Percentiles rank a stretch among this genome's conserved stretches.
Evolutionary conservation across 2,113 vertebrate genomes (phyloP).

Genomic region (Podilymbus podiceps): DNA sequence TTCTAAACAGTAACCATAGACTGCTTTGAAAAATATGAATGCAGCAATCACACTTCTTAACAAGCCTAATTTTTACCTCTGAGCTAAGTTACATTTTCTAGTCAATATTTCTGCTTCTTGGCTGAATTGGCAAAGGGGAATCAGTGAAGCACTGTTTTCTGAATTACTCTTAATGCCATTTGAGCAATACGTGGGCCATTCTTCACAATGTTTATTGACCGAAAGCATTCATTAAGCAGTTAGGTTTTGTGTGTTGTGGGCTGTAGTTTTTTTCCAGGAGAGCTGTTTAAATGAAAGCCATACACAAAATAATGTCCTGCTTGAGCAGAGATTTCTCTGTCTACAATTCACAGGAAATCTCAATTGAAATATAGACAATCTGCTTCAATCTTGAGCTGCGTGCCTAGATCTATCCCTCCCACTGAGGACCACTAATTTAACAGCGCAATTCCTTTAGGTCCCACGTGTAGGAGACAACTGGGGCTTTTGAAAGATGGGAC

Average conservation of each 20-base stretch:
- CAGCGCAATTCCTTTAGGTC: neutral
- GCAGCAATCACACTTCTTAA: neutral
- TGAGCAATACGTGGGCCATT: neutral
- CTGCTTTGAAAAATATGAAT: neutral
- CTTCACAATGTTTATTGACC: neutral
- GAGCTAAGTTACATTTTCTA: neutral
- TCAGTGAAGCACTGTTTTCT: neutral
- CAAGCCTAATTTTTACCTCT: neutral
- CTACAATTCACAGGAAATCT: neutral
- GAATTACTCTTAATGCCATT: neutral
- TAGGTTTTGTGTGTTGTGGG: neutral
- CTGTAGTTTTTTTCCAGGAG: neutral
- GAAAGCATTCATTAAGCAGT: neutral
- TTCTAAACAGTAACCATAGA: neutral
- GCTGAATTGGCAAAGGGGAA: neutral
- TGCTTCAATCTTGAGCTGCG: neutral
- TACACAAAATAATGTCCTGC: neutral
- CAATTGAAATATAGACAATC: neutral
- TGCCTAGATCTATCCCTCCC: neutral
- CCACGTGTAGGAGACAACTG: fast-evolving
- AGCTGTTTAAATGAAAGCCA: neutral
- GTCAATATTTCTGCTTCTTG: neutral
- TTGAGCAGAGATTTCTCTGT: neutral
- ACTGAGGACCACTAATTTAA: neutral
- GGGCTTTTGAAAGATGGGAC: neutral